A percentile compares a stretch with the other conserved stretches of the same genome.
Evolutionary conservation across 1,140 invertebrate species (phyloP).

Genomic region (Drosophila albomicans): DNA sequence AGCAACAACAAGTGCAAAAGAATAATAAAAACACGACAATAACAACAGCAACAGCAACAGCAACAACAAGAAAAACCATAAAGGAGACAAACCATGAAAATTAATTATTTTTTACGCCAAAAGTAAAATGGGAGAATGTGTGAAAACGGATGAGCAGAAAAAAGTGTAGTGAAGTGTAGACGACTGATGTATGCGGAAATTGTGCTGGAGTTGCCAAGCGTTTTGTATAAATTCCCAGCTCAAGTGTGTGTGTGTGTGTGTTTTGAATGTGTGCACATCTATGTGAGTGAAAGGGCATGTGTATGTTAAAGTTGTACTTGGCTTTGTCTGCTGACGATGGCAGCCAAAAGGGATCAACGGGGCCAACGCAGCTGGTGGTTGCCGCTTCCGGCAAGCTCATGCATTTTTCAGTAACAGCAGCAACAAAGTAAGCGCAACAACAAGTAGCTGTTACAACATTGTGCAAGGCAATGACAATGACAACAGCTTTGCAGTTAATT

Average conservation of each 20-base stretch:
- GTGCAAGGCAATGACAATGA: constrained; percentile 59
- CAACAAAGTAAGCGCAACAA: constrained; percentile 38
- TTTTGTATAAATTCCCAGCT: constrained; percentile 69
- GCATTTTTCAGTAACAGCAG: constrained; percentile 68
- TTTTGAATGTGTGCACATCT: neutral
- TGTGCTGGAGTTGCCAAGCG: constrained; percentile 48
- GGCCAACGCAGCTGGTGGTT: constrained; percentile 63
- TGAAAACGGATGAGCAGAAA: constrained; percentile 37
- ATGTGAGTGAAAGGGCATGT: constrained; percentile 8
- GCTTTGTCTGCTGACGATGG: constrained; percentile 48
- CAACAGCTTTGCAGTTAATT: constrained; percentile 70
- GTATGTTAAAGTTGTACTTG: constrained; percentile 27
- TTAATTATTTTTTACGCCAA: constrained; percentile 71
- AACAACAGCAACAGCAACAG: neutral
- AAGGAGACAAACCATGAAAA: constrained; percentile 63
- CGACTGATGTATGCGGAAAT: constrained; percentile 70
- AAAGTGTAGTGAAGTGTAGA: constrained; percentile 56
- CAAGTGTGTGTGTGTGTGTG: neutral
- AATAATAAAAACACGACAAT: constrained; percentile 11
- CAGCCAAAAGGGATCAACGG: constrained; percentile 46
- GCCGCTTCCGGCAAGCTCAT: constrained; percentile 64
- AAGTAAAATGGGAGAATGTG: constrained; percentile 36
- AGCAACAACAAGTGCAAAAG: constrained; percentile 11
- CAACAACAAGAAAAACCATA: neutral
- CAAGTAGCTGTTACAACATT: constrained; percentile 46